phyloP scores from a whole-genome alignment of 2,113 vertebrate species.

The Anser cygnoides region DNA sequence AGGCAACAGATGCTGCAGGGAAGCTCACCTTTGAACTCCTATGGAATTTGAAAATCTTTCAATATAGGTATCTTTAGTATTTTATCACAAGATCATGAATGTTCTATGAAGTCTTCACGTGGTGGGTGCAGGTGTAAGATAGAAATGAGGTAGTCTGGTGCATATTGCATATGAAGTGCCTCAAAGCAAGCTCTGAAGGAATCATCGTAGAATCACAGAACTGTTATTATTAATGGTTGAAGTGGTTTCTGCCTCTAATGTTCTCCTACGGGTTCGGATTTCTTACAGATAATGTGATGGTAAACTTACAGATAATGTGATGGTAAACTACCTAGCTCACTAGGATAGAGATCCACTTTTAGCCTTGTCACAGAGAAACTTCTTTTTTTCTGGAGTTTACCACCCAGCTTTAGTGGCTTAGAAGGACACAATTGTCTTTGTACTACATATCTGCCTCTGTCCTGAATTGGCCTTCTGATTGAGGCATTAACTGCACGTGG shows the following conservation, averaged over 20 bases:
- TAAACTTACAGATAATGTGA: not conserved
- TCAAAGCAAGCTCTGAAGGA: constrained; percentile 23
- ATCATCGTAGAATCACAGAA: not conserved
- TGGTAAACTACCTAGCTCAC: constrained; percentile 28
- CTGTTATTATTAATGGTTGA: not conserved
- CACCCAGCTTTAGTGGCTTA: not conserved
- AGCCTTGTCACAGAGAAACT: not conserved
- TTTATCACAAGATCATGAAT: not conserved
- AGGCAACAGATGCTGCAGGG: not conserved
- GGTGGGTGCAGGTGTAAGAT: constrained; percentile 14
- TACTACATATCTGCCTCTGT: not conserved
- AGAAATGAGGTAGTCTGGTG: constrained; percentile 14
- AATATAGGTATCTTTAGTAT: not conserved
- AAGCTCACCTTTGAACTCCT: not conserved
- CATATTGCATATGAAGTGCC: constrained; percentile 39
- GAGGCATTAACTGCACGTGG: not conserved
- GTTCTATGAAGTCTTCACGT: not conserved
- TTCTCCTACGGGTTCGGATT: not conserved
- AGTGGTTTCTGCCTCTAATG: constrained; percentile 3
- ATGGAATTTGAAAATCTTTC: not conserved
- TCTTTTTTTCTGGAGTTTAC: not conserved
- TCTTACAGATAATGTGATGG: not conserved
- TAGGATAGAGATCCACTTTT: not conserved
- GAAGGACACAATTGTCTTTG: not conserved
- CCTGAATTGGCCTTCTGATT: not conserved